A percentile compares a stretch with the other conserved stretches of the same genome.
phyloP scores from a whole-genome alignment of 2,888 invertebrate species.

The Erannis defoliaria region DNA sequence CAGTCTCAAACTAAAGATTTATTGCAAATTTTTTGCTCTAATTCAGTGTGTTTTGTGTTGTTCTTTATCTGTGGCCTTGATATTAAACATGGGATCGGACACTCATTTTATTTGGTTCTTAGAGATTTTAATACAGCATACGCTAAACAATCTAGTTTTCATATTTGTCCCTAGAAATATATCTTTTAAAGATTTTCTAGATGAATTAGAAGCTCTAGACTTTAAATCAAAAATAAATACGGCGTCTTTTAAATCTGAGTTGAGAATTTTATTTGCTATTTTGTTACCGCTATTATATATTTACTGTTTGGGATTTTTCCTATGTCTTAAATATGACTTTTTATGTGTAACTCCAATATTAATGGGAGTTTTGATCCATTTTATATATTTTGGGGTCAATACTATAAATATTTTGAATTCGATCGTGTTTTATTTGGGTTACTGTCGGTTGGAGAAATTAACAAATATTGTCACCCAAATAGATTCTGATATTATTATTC shows the following conservation, averaged over 20 bases:
- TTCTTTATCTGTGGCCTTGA: background rate
- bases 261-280: background rate
- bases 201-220: conserved; percentile 15
- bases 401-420: conserved; percentile 2
- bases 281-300: background rate
- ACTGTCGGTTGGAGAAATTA: background rate
- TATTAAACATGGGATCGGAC: background rate
- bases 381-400: conserved; percentile 7
- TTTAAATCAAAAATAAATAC: background rate
- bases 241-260: background rate
- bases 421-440: conserved; percentile 3
- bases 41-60: conserved; percentile 4
- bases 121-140: background rate
- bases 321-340: background rate
- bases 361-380: background rate
- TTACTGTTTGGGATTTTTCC: background rate
- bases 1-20: background rate
- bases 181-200: conserved; percentile 3
- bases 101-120: background rate
- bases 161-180: background rate
- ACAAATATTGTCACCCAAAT: background rate
- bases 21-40: background rate
- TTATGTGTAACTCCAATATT: conserved; percentile 7
- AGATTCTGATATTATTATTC: background rate
- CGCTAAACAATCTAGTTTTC: background rate